phyloP scores from a whole-genome alignment of 2,113 vertebrate species.

The Gymnorhina tibicen region DNA sequence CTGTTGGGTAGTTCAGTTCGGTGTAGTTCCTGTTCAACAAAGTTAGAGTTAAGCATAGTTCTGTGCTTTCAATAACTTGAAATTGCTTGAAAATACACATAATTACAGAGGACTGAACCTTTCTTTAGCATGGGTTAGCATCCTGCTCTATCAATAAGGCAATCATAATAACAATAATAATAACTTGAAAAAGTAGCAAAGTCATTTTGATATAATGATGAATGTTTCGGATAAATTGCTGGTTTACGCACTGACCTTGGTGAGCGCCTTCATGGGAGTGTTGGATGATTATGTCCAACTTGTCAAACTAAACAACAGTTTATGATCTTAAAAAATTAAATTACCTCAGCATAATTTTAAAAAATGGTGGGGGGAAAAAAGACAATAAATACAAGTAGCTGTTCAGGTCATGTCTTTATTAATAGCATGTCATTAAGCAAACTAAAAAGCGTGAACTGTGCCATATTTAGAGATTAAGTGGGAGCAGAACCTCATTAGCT shows the following conservation, averaged over 20 bases:
- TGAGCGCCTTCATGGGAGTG: neutral
- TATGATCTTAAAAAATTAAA: slow-evolving; percentile 28
- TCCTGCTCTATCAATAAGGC: neutral
- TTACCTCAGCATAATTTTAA: neutral
- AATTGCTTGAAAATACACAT: neutral
- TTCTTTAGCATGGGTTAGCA: neutral
- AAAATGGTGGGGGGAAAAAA: neutral
- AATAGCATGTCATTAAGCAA: slow-evolving; percentile 51
- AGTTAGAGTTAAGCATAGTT: neutral
- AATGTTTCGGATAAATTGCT: slow-evolving; percentile 42
- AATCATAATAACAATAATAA: slow-evolving; percentile 27
- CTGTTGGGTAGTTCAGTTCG: neutral
- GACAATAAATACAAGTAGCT: slow-evolving; percentile 43
- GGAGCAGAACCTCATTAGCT: slow-evolving; percentile 50
- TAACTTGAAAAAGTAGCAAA: slow-evolving; percentile 8
- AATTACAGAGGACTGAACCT: neutral
- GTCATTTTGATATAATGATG: neutral
- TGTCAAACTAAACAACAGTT: slow-evolving; percentile 40
- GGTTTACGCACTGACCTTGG: neutral
- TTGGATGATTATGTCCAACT: neutral
- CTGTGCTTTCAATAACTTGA: neutral
- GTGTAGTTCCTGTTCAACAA: neutral
- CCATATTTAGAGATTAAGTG: slow-evolving; percentile 54
- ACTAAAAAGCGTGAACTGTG: slow-evolving; percentile 37
- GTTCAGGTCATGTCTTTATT: slow-evolving; percentile 45